Conservation (phyloP, 2,797 vertebrate genomes). For the Chaenodraco wilsoni region DNA sequence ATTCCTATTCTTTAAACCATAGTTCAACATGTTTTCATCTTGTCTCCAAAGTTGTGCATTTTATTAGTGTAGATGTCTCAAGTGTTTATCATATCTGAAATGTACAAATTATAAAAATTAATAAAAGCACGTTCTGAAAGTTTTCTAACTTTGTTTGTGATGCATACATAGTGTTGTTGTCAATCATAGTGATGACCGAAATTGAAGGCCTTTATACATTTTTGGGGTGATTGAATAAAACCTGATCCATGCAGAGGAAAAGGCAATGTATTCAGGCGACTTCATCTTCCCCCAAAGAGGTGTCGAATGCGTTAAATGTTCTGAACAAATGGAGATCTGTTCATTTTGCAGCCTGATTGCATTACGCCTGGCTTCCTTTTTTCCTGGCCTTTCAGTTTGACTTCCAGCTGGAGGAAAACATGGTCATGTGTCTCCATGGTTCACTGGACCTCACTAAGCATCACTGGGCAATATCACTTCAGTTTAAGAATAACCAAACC, state of each 20-base stretch:
- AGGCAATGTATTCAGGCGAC: neutral
- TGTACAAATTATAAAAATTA: slow-evolving; percentile 90
- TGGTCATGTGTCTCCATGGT: slow-evolving; percentile 37
- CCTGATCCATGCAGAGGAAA: slow-evolving; percentile 3
- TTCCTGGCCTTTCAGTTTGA: slow-evolving; percentile 14
- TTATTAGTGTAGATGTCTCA: slow-evolving; percentile 86
- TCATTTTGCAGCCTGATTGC: slow-evolving; percentile 20
- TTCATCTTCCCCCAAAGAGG: neutral
- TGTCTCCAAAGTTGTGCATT: slow-evolving; percentile 81
- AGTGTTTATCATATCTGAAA: slow-evolving; percentile 88
- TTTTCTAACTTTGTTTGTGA: slow-evolving; percentile 87
- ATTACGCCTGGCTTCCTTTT: slow-evolving; percentile 4
- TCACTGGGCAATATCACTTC: slow-evolving; percentile 9
- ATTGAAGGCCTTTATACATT: neutral
- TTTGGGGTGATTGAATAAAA: neutral
- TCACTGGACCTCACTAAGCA: slow-evolving; percentile 32
- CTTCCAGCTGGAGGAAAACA: slow-evolving; percentile 32
- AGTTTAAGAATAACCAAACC: slow-evolving; percentile 6
- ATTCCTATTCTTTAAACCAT: slow-evolving; percentile 54
- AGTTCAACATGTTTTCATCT: slow-evolving; percentile 73
- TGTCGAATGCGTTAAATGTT: slow-evolving; percentile 3
- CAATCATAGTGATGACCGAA: neutral
- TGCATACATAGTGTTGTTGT: slow-evolving; percentile 11
- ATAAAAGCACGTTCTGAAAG: slow-evolving; percentile 93
- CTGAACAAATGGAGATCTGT: slow-evolving; percentile 24